These are phyloP conservation scores for Julus scandinavius DNA, from an alignment of 2,888 invertebrate species.

Conservation along the genomic window DNA sequence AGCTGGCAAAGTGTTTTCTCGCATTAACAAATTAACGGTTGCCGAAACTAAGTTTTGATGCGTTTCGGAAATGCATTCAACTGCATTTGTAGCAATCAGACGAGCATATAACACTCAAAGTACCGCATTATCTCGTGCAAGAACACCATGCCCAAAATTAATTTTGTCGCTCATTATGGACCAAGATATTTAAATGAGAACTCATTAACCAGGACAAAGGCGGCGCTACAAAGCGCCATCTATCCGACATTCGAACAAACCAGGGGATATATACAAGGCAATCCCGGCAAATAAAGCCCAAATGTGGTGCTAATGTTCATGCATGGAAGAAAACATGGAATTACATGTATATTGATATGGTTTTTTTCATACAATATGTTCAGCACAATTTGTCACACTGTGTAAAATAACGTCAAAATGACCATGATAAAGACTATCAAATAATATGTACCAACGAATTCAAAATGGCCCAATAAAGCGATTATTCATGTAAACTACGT, in stretches of 20 bases:
- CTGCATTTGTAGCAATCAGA: neutral
- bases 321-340: too few species aligned
- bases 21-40: neutral
- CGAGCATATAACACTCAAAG: neutral
- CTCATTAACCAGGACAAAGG: neutral
- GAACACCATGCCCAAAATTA: neutral
- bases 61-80: neutral
- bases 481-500: too few species aligned
- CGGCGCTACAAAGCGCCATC: neutral
- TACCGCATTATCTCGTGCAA: neutral
- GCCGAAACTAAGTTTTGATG: neutral
- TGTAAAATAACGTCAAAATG: too few species aligned
- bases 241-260: neutral
- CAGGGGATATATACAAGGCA: too few species aligned
- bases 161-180: neutral
- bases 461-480: too few species aligned
- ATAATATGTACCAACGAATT: too few species aligned
- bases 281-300: too few species aligned
- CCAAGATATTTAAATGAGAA: neutral
- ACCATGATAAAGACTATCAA: too few species aligned
- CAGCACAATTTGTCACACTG: too few species aligned
- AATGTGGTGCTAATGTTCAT: too few species aligned
- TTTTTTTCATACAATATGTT: too few species aligned
- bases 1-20: neutral
- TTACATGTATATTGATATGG: too few species aligned